These are phyloP conservation scores for Otus sunia DNA, from an alignment of 2,113 vertebrate species.

Conservation along the genomic window DNA sequence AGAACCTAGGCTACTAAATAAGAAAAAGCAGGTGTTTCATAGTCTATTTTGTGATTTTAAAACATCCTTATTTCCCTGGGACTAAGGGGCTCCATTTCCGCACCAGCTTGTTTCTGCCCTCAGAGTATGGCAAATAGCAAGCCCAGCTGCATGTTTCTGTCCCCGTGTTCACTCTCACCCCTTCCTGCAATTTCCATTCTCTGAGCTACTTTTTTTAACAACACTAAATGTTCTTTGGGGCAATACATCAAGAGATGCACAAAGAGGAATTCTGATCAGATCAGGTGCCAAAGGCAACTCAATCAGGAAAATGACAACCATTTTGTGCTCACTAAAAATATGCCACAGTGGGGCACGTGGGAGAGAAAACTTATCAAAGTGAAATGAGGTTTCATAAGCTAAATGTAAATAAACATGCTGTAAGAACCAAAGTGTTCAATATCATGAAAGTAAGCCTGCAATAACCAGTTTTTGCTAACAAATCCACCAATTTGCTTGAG, in stretches of 20 bases:
- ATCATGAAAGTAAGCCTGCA: neutral
- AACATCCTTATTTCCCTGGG: neutral
- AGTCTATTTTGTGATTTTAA: neutral
- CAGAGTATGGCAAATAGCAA: neutral
- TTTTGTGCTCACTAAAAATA: neutral
- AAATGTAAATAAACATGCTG: neutral
- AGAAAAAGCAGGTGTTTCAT: neutral
- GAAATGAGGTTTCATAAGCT: neutral
- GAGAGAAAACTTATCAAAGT: neutral
- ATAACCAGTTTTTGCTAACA: neutral
- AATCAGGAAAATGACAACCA: neutral
- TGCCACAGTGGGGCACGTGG: fast-evolving
- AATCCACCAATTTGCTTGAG: neutral
- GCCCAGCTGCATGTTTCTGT: neutral
- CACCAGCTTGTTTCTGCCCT: neutral
- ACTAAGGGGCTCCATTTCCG: neutral
- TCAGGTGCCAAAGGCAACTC: neutral
- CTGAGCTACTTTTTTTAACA: neutral
- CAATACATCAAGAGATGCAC: neutral
- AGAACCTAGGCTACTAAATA: neutral
- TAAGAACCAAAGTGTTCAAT: neutral
- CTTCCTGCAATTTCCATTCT: neutral
- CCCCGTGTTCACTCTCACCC: neutral
- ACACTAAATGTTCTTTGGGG: no score
- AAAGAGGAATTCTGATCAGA: neutral